These are phyloP conservation scores for Dysmachus trigonus DNA, from an alignment of 2,888 invertebrate genomes.

Conservation along the genomic window DNA sequence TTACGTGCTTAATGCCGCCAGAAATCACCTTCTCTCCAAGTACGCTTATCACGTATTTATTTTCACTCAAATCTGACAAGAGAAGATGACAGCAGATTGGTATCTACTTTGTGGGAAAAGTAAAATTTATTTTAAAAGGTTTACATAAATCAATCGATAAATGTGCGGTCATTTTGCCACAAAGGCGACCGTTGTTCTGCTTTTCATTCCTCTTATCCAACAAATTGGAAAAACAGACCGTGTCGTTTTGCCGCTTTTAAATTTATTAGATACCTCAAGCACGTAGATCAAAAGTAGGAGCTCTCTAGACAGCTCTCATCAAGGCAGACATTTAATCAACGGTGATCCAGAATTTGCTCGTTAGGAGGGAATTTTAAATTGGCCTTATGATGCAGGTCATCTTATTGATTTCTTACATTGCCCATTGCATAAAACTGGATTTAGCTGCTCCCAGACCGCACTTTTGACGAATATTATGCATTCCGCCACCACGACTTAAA, in stretches of 20 bases:
- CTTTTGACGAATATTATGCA: background rate
- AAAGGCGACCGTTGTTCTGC: background rate
- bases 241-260: background rate
- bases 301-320: background rate
- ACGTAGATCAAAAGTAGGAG: background rate
- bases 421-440: background rate
- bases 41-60: background rate
- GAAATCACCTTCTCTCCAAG: background rate
- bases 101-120: background rate
- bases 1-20: background rate
- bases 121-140: background rate
- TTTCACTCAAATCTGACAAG: background rate
- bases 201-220: background rate
- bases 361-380: background rate
- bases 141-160: background rate
- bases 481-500: background rate
- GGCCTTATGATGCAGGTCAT: background rate
- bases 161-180: background rate
- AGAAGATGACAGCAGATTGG: background rate
- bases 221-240: background rate
- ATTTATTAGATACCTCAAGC: background rate
- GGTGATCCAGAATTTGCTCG: background rate
- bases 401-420: background rate
- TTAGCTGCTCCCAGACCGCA: background rate
- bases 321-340: background rate